Base-by-base conservation (phyloP, 2,113 vertebrate genomes). In the Mirounga angustirostris region DNA sequence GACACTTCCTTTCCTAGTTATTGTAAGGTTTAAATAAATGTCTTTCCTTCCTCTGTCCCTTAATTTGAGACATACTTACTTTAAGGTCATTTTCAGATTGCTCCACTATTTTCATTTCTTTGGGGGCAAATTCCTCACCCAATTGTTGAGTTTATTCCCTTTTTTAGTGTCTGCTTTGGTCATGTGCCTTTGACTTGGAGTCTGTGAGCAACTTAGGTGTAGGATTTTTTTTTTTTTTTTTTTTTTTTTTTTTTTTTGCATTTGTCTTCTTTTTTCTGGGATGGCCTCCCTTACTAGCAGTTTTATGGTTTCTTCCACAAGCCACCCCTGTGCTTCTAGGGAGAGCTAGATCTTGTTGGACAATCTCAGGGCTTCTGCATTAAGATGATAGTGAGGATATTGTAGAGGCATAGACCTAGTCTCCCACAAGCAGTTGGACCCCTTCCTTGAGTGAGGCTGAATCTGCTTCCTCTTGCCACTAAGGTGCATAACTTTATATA, bases 41-140 rank as follows among this genome's bases (percentile, higher is more conserved):
- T 33, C 80, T 81, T 80, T 59, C 43, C 36, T 87, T 67, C 50
- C 16, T 54, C 71, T 74, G 36, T 92, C 28, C 65, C 90, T 95
- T 95, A 65, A 88, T 54, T 84, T 88, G 54, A 67, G 80, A 50
- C 54, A 83, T 50, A n/a, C 2, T 54, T 79, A 52, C 59, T 92
- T 82, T 80, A 65, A 65, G 67, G 54, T 89, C 22, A 52, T 94
- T 92, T 89, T 85, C 56, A 81, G 18, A 67, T 81, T 54, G 22
- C 22, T 94, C 52, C 40, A 58, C 79, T 91, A 82, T 90, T 90
- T 92, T 74, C 18, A 92, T 52, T 80, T 67, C 67, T 7, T 58
- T 87, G 82, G 50, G 61, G 52, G 54, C 78, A 65, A 67, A 81
- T 19, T 85, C 14, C 14, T 94, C 16, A 63, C n/a, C 18, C 46